phyloP scores from a whole-genome alignment of 2,888 invertebrate genomes.

The Branchipolynoe longqiensis region DNA sequence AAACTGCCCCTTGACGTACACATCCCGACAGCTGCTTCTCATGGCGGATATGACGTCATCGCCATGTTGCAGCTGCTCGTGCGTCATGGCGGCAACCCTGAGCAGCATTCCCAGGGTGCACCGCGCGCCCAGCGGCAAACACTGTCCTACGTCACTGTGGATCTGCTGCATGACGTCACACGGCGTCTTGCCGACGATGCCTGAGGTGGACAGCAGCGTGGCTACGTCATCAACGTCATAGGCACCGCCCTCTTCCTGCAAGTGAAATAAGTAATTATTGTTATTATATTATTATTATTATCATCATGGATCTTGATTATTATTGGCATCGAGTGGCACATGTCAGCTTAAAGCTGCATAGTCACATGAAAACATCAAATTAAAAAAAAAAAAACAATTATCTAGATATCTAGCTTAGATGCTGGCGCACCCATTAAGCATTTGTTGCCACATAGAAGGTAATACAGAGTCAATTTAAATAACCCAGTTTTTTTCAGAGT shows the following conservation, averaged over 20 bases:
- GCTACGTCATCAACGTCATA: slow-evolving; percentile 72
- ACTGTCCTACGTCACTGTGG: slow-evolving; percentile 69
- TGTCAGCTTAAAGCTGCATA: no score
- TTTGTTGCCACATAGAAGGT: no score
- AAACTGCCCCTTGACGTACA: slow-evolving; percentile 86
- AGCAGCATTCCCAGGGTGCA: slow-evolving; percentile 86
- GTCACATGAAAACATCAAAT: no score
- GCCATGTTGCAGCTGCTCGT: slow-evolving; percentile 86
- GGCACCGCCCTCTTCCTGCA: slow-evolving; percentile 74
- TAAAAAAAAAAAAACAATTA: no score
- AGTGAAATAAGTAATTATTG: not conserved
- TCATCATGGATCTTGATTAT: no score
- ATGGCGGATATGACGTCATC: slow-evolving; percentile 85
- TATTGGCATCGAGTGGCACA: no score
- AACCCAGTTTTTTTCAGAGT: no score
- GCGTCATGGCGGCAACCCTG: slow-evolving; percentile 86
- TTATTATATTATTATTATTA: no score
- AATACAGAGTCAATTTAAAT: no score
- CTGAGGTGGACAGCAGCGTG: slow-evolving; percentile 71
- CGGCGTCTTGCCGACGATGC: slow-evolving; percentile 69
- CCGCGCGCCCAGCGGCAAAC: slow-evolving; percentile 82
- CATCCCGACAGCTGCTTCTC: slow-evolving; percentile 85
- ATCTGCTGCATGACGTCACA: slow-evolving; percentile 73
- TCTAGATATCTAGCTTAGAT: no score
- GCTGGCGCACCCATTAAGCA: no score